Evolutionary conservation across 2,797 vertebrate species (phyloP).

Genomic region (Pelobates cultripes): DNA sequence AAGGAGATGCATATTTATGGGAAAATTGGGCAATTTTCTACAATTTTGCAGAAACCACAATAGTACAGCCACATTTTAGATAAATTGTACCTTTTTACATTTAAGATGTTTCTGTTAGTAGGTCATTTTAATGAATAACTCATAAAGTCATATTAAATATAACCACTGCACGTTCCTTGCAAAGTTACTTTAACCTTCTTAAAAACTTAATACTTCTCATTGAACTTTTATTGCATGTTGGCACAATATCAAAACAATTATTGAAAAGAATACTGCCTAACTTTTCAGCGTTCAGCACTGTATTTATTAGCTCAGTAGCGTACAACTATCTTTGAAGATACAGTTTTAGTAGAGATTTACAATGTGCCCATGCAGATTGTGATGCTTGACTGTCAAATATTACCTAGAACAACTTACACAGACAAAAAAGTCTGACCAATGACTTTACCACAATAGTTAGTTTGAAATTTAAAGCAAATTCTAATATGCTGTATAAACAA

Average conservation of each 20-base stretch:
- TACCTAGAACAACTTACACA: no score
- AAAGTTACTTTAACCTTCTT: background rate
- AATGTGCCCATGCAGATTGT: no score
- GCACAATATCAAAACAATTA: constrained; percentile 10
- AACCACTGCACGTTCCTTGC: background rate
- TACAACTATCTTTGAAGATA: background rate
- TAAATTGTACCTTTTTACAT: background rate
- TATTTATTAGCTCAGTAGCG: background rate
- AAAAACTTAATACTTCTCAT: background rate
- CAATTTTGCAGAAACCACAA: background rate
- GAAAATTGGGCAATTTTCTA: background rate
- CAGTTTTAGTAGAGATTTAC: background rate
- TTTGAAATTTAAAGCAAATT: no score
- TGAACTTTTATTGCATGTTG: background rate
- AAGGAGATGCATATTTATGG: no score
- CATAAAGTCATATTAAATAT: constrained; percentile 6
- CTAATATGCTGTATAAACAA: no score
- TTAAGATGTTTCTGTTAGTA: background rate
- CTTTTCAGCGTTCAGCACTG: background rate
- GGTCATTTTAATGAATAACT: background rate
- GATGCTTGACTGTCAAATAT: no score
- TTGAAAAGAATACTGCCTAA: background rate
- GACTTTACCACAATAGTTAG: no score
- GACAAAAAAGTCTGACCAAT: no score
- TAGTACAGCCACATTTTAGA: background rate